Base-by-base conservation (phyloP, 2,888 invertebrate species). In the Caenorhabditis zanzibari region DNA sequence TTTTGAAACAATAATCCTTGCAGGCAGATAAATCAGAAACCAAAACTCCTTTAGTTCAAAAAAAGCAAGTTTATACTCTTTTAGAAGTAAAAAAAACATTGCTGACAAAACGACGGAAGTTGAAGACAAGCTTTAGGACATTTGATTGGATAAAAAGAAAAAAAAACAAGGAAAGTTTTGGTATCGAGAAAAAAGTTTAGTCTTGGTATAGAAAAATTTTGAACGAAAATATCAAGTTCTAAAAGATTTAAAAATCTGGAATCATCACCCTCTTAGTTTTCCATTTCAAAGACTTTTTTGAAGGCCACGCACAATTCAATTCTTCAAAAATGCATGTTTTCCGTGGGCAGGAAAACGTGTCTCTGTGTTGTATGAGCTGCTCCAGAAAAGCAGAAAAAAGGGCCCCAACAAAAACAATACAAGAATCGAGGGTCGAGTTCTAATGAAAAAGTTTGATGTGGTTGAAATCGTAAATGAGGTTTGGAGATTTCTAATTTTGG, bases 241-340 rank as follows among this genome's bases (percentile, higher is more conserved):
- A 10, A 6, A 38, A 38, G 10, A 54, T 12, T 12, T 2, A 12
- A 14, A 4, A 47, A 58, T 75, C 41, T 52, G 76, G 69, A 38
- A 59, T 76, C 68, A 69, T 76, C 52, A 24, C 24, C 14, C 32
- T 41, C 54, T 71, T 44, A 49, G 61, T 71, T 22, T 28, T 44
- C n/a, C 44, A 52, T 52, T 63, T 63, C 71, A 54, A 56, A 71
- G 52, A 71, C 38, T 71, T 71, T 72, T 58, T 47, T 47, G 54
- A 61, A 79, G 54, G 47, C 19, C 71, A 71, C 41, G 66, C 56
- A 63, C 79, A 64, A 79, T 71, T 79, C 71, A 79, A 79, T 79
- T 79, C 71, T 71, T 79, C 71, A 79, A 79, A 79, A 79, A 79
- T 79, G 71, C 79, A 79, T 79, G 79, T 79, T 79, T 79, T 79